Conservation (phyloP, 2,113 vertebrate species). For the Carollia perspicillata region DNA sequence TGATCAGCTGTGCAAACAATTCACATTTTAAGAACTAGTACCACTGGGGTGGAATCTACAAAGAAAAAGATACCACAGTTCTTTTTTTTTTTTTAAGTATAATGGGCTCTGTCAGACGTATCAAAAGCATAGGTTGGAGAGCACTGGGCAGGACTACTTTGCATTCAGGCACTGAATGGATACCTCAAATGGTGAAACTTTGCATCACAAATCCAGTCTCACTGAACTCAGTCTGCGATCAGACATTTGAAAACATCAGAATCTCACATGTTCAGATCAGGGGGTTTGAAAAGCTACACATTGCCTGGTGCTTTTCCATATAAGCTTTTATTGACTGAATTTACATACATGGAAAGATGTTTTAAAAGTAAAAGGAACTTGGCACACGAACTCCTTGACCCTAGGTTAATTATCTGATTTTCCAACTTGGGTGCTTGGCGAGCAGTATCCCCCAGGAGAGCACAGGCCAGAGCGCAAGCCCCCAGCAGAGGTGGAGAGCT, state of each 20-base stretch:
- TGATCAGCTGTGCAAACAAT: slow-evolving; percentile 32
- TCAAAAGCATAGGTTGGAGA: background rate
- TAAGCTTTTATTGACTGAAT: background rate
- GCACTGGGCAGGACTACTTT: background rate
- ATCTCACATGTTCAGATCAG: background rate
- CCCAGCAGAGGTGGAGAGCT: background rate
- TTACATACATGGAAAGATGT: background rate
- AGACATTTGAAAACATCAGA: background rate
- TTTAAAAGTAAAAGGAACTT: background rate
- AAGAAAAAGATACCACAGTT: background rate
- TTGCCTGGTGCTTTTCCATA: background rate
- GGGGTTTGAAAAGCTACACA: background rate
- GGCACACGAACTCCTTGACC: background rate
- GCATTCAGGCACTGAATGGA: background rate
- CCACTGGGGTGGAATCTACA: background rate
- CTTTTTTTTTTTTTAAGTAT: background rate
- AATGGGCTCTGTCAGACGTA: background rate
- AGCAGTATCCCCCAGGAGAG: background rate
- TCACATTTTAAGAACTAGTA: slow-evolving; percentile 26
- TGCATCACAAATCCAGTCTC: background rate
- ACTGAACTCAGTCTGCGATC: background rate
- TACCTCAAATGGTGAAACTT: background rate
- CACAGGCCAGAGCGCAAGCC: background rate
- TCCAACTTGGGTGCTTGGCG: background rate
- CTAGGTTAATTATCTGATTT: background rate